Percentiles rank a stretch among this genome's conserved stretches.
These are phyloP conservation scores for Cyanocitta stelleri DNA, from an alignment of 2,113 vertebrate species.

Conservation along the genomic window DNA sequence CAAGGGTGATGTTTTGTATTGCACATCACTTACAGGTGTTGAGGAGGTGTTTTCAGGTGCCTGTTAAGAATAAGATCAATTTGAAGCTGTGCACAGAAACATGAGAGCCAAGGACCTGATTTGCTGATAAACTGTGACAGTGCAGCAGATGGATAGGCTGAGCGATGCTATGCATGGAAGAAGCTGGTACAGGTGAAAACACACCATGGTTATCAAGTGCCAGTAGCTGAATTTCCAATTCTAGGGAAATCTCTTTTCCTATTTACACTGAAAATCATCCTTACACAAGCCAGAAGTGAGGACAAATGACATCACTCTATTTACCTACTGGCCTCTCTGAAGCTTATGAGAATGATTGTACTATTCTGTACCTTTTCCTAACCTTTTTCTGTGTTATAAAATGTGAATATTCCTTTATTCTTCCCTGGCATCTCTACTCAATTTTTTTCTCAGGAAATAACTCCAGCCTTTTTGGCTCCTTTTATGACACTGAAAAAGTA, in stretches of 20 bases:
- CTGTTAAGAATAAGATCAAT: not conserved
- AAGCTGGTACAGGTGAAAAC: not conserved
- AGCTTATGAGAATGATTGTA: not conserved
- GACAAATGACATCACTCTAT: not conserved
- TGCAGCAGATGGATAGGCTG: not conserved
- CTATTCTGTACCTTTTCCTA: not conserved
- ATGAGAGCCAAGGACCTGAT: not conserved
- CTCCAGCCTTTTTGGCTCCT: not conserved
- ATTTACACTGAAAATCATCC: not conserved
- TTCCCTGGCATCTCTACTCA: not conserved
- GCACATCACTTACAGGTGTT: accelerated
- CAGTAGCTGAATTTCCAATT: not conserved
- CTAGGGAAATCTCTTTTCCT: not conserved
- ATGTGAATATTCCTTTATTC: not conserved
- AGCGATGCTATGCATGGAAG: accelerated
- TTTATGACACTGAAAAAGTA: not conserved
- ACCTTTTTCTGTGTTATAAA: not conserved
- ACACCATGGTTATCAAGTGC: not conserved
- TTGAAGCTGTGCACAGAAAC: not conserved
- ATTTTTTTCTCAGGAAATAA: not conserved
- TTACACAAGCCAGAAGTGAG: not conserved
- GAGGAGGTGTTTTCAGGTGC: not conserved
- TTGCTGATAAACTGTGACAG: not conserved
- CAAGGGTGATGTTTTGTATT: not conserved
- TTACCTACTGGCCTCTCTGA: not conserved